phyloP scores from a whole-genome alignment of 2,888 invertebrate species.

The Spilosoma lubricipeda region DNA sequence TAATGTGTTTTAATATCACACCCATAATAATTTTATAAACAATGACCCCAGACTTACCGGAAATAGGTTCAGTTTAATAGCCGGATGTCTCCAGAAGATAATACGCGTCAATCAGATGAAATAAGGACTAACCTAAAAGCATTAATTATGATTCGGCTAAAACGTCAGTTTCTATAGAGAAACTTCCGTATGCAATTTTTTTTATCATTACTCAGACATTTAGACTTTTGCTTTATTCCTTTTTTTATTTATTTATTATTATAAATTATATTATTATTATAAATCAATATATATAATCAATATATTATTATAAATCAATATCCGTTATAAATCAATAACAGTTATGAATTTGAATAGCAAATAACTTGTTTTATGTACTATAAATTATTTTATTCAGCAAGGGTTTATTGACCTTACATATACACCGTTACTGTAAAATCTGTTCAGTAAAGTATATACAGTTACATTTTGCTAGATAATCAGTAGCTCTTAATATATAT shows the following conservation, averaged over 20 bases:
- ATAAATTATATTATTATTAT: too few species aligned
- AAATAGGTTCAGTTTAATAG: not conserved
- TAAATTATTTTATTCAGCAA: slow-evolving; percentile 19
- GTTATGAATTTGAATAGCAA: not conserved
- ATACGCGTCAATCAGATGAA: not conserved
- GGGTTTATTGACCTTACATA: slow-evolving; percentile 29
- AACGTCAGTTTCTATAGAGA: not conserved
- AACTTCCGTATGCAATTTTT: not conserved
- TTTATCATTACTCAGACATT: not conserved
- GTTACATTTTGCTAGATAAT: not conserved
- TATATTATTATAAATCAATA: not conserved
- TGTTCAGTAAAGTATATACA: not conserved
- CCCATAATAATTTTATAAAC: not conserved
- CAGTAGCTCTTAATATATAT: not conserved
- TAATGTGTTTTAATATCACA: not conserved
- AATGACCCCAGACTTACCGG: not conserved
- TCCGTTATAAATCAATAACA: not conserved
- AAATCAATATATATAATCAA: too few species aligned
- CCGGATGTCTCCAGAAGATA: not conserved
- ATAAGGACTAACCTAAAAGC: not conserved
- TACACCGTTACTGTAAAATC: slow-evolving; percentile 10
- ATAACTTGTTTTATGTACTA: slow-evolving; percentile 7
- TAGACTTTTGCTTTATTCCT: not conserved
- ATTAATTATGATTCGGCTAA: not conserved
- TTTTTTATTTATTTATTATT: not conserved